A percentile compares a stretch with the other conserved stretches of the same genome.
phyloP scores from a whole-genome alignment of 2,888 invertebrate genomes.

The Prosapia bicincta region DNA sequence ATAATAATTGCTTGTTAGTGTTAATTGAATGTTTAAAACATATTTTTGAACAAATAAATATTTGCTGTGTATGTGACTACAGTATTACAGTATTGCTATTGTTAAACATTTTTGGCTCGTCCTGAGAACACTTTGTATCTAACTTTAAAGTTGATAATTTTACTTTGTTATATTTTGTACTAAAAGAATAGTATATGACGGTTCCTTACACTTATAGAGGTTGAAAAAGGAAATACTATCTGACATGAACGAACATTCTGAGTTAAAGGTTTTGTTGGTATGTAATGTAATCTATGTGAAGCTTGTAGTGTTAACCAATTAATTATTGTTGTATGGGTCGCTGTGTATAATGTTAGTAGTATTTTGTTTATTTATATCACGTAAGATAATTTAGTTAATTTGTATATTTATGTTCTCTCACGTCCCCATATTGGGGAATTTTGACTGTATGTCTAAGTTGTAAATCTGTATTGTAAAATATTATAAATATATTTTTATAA shows the following conservation, averaged over 20 bases:
- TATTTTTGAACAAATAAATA: neutral
- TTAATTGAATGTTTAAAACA: neutral
- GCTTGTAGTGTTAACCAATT: neutral
- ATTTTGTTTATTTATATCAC: slow-evolving; percentile 1
- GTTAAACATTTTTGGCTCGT: neutral
- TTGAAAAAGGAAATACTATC: neutral
- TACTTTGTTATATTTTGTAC: neutral
- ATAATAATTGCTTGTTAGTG: neutral
- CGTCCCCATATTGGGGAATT: slow-evolving; percentile 35
- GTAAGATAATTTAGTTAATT: slow-evolving; percentile 22
- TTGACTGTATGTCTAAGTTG: slow-evolving; percentile 31
- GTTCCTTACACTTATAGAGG: neutral
- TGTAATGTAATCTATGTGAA: neutral
- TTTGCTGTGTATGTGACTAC: neutral
- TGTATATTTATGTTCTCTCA: slow-evolving; percentile 20
- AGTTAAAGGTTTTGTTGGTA: neutral
- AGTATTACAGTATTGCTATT: neutral
- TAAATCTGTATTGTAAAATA: slow-evolving; percentile 38
- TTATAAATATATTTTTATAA: slow-evolving; percentile 39
- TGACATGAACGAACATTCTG: neutral
- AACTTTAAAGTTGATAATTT: neutral
- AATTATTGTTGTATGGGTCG: neutral
- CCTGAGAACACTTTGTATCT: neutral
- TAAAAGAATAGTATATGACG: neutral
- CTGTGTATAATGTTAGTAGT: neutral